Evolutionary conservation across 2,888 invertebrate species (phyloP), one percentile per base, ranked within the genome.

Genomic region (Drosophila ezoana): DNA sequence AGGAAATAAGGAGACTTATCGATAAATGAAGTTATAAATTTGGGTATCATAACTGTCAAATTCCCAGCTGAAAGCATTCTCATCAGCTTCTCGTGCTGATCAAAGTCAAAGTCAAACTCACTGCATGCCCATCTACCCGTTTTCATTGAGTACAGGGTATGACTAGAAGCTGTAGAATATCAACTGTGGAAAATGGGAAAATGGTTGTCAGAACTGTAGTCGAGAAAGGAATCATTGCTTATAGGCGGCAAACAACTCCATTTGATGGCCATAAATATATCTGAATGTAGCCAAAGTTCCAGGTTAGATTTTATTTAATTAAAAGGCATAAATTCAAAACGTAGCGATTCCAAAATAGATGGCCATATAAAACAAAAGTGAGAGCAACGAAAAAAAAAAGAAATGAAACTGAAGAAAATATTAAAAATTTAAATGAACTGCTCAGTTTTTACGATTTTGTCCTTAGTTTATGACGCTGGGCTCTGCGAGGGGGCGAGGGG

Each of bases 361-460:
- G 40, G 18, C 60, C 88, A 82, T 80, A 82, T 44, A 81, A 74
- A 70, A 73, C 76, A 76, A 76, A 73, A 53, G 11, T 10, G 52
- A 38, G 28, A 10, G 16, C 28, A 28, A 28, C 8, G 28, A 8
- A 8, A 28, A 28, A 8, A 8, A 23, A 8, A 1, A 20, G 5
- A 2, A 23, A 23, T 23, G 28, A 28, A 28, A 28, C 28, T 28
- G 28, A 28, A 16, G 32, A 51, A 89, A 86, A 85, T 89, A 84
- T 84, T 88, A 89, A 87, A 83, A 84, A 88, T 84, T 84, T 84
- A 89, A 89, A 84, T 87, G 87, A 84, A 85, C 89, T 85, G 89
- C 87, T 87, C 84, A 75, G 66, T 87, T 89, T 89, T 84, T 89
- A 84, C 87, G 85, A 85, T 87, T 85, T 87, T 87, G 83, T 84